Evolutionary conservation across 2,113 vertebrate species (phyloP).

Genomic region (Potamarius usumacintae): DNA sequence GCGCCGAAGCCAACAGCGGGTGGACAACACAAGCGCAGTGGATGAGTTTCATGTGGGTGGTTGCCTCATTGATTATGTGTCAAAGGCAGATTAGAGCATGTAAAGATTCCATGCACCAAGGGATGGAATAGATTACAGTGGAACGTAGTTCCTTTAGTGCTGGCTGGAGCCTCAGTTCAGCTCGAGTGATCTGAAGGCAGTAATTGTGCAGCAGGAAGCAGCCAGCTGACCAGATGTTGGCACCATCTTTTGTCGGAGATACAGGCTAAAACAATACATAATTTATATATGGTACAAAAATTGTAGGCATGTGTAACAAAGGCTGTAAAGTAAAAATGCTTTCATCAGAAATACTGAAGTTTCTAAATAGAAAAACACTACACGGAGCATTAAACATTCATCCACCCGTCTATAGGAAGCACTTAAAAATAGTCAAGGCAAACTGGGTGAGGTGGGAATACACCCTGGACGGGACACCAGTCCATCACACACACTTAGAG

Average conservation of each 20-base stretch:
- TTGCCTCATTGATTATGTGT: constrained; percentile 66
- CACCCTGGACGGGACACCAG: background rate
- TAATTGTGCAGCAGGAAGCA: constrained; percentile 8
- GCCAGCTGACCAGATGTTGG: constrained; percentile 35
- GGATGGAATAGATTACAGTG: constrained; percentile 59
- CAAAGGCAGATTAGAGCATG: constrained; percentile 62
- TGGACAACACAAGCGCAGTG: constrained; percentile 40
- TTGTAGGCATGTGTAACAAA: too few relatives aligned
- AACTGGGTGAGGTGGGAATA: background rate
- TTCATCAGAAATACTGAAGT: background rate
- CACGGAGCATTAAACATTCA: background rate
- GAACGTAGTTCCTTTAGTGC: constrained; percentile 50
- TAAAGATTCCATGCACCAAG: constrained; percentile 55
- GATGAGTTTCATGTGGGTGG: constrained; percentile 60
- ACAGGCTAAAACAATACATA: background rate
- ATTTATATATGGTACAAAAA: background rate
- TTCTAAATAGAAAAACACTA: background rate
- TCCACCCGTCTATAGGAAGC: background rate
- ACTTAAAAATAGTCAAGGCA: background rate
- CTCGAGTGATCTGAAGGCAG: constrained; percentile 18
- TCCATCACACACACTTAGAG: background rate
- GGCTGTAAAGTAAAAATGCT: background rate
- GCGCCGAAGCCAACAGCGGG: constrained; percentile 20
- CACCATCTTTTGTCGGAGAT: background rate
- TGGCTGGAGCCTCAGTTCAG: constrained; percentile 39